Evolutionary conservation across 1,140 invertebrate species (phyloP).

Genomic region (Cyphomyrmex costatus): DNA sequence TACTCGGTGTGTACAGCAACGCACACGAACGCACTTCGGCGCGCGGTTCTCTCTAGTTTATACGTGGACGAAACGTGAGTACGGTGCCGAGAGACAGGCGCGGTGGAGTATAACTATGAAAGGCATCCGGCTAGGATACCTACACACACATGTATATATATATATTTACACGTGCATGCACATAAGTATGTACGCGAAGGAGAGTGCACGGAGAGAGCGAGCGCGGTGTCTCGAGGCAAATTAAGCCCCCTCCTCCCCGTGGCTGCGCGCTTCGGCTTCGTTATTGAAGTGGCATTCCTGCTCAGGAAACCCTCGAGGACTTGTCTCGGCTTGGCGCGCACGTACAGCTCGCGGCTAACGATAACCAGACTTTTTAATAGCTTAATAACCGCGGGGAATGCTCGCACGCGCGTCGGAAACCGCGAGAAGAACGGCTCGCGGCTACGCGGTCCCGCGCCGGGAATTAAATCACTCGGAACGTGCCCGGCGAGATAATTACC

Average conservation of each 20-base stretch:
- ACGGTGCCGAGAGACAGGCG: background rate
- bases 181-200: background rate
- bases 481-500: constrained; percentile 3
- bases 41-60: constrained; percentile 20
- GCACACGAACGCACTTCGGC: constrained; percentile 7
- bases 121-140: constrained; percentile 52
- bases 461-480: constrained; percentile 11
- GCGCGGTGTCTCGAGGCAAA: constrained; percentile 73
- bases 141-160: background rate
- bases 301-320: constrained; percentile 68
- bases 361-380: constrained; percentile 73
- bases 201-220: constrained; percentile 21
- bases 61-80: constrained; percentile 42
- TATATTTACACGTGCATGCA: background rate
- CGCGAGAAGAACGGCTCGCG: constrained; percentile 21
- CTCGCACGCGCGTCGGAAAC: constrained; percentile 39
- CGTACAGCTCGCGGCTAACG: constrained; percentile 61
- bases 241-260: constrained; percentile 65
- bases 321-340: constrained; percentile 45
- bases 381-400: constrained; percentile 67
- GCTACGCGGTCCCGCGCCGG: background rate
- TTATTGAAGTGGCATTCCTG: constrained; percentile 76
- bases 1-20: constrained; percentile 46
- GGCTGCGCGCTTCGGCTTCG: constrained; percentile 73
- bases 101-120: constrained; percentile 43